A percentile compares a stretch with the other conserved stretches of the same genome.
phyloP scores from a whole-genome alignment of 2,888 invertebrate genomes.

The Selenia dentaria region DNA sequence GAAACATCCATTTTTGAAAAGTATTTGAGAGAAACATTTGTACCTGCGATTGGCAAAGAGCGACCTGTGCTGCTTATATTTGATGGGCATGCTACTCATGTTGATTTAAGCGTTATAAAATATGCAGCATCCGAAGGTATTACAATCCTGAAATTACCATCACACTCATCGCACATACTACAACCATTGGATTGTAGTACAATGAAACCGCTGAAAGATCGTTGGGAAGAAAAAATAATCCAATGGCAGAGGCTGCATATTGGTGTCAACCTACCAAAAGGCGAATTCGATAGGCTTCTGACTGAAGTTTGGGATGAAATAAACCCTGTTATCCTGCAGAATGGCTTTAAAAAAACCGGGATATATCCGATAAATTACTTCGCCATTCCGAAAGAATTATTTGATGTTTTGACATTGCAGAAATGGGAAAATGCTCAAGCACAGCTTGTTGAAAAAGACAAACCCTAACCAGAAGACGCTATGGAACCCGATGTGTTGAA shows the following conservation, averaged over 20 bases:
- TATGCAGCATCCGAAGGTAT: slow-evolving; percentile 40
- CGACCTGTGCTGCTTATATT: slow-evolving; percentile 10
- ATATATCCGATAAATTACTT: background rate
- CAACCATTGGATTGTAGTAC: slow-evolving; percentile 40
- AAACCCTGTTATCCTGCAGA: background rate
- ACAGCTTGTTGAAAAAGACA: slow-evolving; percentile 2
- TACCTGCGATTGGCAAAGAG: slow-evolving; percentile 7
- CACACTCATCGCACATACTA: slow-evolving; percentile 42
- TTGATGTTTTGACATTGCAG: background rate
- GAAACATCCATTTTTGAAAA: slow-evolving; percentile 6
- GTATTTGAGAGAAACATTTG: slow-evolving; percentile 6
- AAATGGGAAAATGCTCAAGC: background rate
- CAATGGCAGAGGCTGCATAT: slow-evolving; percentile 4
- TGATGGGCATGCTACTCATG: slow-evolving; percentile 15
- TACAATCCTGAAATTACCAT: slow-evolving; percentile 43
- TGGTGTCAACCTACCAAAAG: slow-evolving; percentile 1
- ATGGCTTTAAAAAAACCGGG: slow-evolving; percentile 4
- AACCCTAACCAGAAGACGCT: background rate
- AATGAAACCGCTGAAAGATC: slow-evolving; percentile 38
- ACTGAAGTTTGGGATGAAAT: background rate
- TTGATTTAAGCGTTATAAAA: slow-evolving; percentile 41
- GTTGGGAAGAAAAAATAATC: slow-evolving; percentile 26
- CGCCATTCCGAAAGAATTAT: background rate
- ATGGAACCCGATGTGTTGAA: slow-evolving; percentile 1
- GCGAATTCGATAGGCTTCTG: slow-evolving; percentile 4